phyloP scores from a whole-genome alignment of 2,888 invertebrate genomes.

The Dysmachus trigonus region DNA sequence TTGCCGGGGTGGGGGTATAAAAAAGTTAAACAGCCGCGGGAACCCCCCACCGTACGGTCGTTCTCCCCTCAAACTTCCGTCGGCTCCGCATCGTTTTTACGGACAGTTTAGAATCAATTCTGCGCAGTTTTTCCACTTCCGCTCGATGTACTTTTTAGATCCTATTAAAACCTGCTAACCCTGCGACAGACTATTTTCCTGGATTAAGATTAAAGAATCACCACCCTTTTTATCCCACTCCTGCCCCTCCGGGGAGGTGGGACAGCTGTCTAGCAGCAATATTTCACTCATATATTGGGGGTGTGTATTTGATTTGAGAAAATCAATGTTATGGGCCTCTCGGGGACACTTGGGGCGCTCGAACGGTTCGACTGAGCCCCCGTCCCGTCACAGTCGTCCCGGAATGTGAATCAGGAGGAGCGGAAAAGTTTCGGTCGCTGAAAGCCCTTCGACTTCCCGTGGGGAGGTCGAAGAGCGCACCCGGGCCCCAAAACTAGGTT shows the following conservation, averaged over 20 bases:
- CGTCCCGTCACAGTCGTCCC: not conserved
- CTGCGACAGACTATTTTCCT: not conserved
- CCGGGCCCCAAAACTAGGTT: not conserved
- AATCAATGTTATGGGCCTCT: not conserved
- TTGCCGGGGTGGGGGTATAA: not conserved
- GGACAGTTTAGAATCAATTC: not conserved
- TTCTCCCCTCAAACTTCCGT: not conserved
- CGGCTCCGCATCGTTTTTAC: not conserved
- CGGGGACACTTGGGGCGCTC: not conserved
- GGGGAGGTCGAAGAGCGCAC: not conserved
- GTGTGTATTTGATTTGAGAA: not conserved
- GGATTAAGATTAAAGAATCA: not conserved
- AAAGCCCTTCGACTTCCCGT: not conserved
- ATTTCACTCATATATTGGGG: not conserved
- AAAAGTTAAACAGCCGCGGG: not conserved
- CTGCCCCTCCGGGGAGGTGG: not conserved
- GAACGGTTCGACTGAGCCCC: not conserved
- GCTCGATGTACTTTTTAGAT: not conserved
- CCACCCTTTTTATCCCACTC: not conserved
- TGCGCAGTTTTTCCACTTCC: not conserved
- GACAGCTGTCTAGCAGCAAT: not conserved
- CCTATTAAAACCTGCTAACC: not conserved
- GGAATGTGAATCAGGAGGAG: not conserved
- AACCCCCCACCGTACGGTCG: too few relatives aligned
- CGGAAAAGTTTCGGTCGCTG: not conserved